Evolutionary conservation across 2,113 vertebrate genomes (phyloP).

Genomic region (Protomyctophum bolini): DNA sequence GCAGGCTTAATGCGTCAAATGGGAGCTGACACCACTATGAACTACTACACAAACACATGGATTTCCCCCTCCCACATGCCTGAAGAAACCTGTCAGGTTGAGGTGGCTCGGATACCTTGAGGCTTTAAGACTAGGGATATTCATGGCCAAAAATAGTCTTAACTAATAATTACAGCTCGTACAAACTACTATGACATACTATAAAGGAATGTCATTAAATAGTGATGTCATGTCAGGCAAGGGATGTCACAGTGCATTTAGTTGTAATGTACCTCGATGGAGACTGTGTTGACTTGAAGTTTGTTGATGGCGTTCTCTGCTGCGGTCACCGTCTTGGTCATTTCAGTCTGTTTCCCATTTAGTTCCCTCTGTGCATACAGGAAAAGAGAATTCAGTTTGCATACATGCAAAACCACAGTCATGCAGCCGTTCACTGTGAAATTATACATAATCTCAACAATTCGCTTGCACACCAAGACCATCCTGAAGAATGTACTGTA

Average conservation of each 20-base stretch:
- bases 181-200: neutral
- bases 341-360: constrained; percentile 66
- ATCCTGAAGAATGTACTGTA: neutral
- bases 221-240: neutral
- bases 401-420: constrained; percentile 5
- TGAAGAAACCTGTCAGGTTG: constrained; percentile 7
- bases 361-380: constrained; percentile 76
- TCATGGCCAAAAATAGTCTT: constrained; percentile 3
- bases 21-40: neutral
- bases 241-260: neutral
- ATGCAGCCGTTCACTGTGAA: neutral
- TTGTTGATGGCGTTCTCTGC: constrained; percentile 84
- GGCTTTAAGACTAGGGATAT: neutral
- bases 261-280: constrained; percentile 76
- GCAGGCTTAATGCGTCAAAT: neutral
- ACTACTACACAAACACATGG: constrained; percentile 1
- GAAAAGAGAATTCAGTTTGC: neutral
- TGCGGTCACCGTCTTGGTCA: constrained; percentile 74
- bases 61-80: constrained; percentile 13
- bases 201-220: neutral
- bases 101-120: neutral
- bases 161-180: neutral
- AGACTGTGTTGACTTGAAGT: constrained; percentile 81
- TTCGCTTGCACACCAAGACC: neutral
- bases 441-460: neutral